Evolutionary conservation across 1,140 invertebrate species (phyloP), one percentile per base, ranked within the genome.

Genomic region (Drosophila erecta): DNA sequence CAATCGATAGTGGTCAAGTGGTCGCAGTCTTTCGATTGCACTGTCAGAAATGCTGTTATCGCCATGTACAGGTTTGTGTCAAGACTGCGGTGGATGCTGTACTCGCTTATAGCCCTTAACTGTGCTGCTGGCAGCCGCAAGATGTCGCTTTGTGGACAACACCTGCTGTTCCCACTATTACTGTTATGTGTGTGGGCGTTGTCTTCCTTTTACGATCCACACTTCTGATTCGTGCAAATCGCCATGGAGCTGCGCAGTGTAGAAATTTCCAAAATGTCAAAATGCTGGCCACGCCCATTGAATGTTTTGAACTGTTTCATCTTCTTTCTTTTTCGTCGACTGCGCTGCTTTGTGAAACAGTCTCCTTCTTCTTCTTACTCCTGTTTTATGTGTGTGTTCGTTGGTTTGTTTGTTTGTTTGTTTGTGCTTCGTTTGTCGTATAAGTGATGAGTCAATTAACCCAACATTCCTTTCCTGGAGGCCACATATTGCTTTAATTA

Each of bases 371-470:
- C 56, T 60, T 49, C 64, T 75, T 69, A 79, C 77, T 78, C 69
- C 77, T 81, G 74, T 15, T 20, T 17, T 17, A 15, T 30, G 24
- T 67, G 40, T 46, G 20, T 71, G 65, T 62, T 22, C 55, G 55
- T 30, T 20, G 62, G 50, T 40, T 67, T 85, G 81, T 85, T 79
- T 84, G 79, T 58, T 74, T 86, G 79, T 79, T 86, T 86, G 81
- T 79, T 87, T 85, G 79, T 78, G 79, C 84, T 89, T 84, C 83
- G 83, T 89, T 87, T 87, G 84, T 89, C 76, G 84, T 89, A 90
- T 85, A 89, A 86, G 79, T 86, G 84, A 89, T 89, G 84, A 89
- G 84, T 89, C 84, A 89, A 89, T 89, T 89, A 89, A 89, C 84
- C 85, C 76, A 89, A 80, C 85, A 89, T 89, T 89, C 85, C 84